Evolutionary conservation across 2,888 invertebrate species (phyloP).

Genomic region (Eristalis arbustorum): DNA sequence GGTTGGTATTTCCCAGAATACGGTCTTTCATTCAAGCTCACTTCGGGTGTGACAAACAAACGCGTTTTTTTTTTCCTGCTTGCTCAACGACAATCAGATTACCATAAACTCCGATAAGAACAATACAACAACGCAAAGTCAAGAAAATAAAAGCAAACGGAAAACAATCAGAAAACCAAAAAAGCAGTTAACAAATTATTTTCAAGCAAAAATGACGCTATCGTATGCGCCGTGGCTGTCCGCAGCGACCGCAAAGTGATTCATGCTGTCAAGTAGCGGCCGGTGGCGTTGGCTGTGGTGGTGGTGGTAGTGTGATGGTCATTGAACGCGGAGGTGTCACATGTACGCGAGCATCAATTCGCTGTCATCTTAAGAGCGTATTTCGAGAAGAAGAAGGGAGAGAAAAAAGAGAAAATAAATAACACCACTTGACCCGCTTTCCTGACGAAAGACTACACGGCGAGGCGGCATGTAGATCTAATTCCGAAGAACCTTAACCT

Average conservation of each 20-base stretch:
- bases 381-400: neutral
- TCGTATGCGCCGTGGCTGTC: neutral
- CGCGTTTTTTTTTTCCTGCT: neutral
- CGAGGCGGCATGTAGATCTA: neutral
- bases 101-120: neutral
- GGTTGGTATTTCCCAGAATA: neutral
- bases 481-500: constrained; percentile 37
- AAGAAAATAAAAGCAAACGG: neutral
- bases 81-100: neutral
- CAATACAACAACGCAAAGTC: neutral
- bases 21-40: neutral
- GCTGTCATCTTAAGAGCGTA: neutral
- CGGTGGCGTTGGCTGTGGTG: neutral
- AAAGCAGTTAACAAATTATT: neutral
- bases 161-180: neutral
- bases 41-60: neutral
- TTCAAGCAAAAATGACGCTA: neutral
- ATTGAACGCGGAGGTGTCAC: constrained; percentile 66
- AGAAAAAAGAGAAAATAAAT: neutral
- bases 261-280: constrained; percentile 38
- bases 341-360: neutral
- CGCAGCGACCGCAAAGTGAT: constrained; percentile 24
- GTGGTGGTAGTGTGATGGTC: constrained; percentile 25
- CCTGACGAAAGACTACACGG: neutral
- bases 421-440: constrained; percentile 53